These are phyloP conservation scores for Eurosta solidaginis DNA, from an alignment of 1,140 invertebrate genomes.

Conservation along the genomic window DNA sequence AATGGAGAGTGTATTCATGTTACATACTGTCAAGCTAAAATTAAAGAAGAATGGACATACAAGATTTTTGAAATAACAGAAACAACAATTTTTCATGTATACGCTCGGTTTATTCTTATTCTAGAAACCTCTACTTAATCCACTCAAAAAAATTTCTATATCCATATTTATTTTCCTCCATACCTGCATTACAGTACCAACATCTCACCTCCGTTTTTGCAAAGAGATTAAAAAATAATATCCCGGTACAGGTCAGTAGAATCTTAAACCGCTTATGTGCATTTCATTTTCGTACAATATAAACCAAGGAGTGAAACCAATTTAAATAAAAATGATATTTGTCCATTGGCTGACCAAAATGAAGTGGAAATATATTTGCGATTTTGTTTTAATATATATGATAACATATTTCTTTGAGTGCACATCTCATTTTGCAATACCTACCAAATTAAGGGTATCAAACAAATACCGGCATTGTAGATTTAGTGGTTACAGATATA, in stretches of 20 bases:
- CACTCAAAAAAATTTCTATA: not conserved
- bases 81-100: not conserved
- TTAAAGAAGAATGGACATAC: not conserved
- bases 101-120: not conserved
- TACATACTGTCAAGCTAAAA: too few species aligned
- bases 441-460: too few species aligned
- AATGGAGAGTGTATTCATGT: too few species aligned
- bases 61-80: not conserved
- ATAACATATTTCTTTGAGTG: too few species aligned
- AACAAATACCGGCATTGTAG: too few species aligned
- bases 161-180: not conserved
- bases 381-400: too few species aligned
- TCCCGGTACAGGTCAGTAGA: not conserved
- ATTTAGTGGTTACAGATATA: too few species aligned
- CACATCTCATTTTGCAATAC: too few species aligned
- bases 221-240: not conserved
- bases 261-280: slow-evolving; percentile 20
- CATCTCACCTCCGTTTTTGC: not conserved
- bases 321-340: too few species aligned
- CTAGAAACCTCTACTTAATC: not conserved
- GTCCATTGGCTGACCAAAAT: too few species aligned
- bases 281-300: slow-evolving; percentile 2
- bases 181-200: not conserved
- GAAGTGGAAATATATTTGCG: too few species aligned
- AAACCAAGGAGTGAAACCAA: too few species aligned